Percentiles rank a stretch among this genome's conserved stretches.
Conservation (phyloP, 2,888 invertebrate genomes). For the Escarpia spicata region DNA sequence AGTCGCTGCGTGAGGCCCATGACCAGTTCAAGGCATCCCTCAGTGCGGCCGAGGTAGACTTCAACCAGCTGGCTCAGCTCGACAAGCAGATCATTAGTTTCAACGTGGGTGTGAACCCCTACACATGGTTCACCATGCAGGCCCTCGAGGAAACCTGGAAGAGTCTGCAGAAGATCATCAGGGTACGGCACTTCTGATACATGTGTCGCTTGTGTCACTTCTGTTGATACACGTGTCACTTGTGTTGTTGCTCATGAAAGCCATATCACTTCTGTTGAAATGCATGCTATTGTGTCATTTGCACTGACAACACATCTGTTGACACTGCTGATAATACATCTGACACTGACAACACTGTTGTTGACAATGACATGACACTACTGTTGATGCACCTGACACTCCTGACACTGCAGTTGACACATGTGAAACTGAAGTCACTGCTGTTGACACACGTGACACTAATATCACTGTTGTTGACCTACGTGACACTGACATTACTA, state of each 20-base stretch:
- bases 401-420: too few species aligned
- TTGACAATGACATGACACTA: too few species aligned
- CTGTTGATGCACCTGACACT: not conserved
- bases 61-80: conserved; percentile 93
- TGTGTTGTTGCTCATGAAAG: too few species aligned
- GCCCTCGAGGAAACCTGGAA: conserved; percentile 99
- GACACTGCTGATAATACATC: too few species aligned
- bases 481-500: not conserved
- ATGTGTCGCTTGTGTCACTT: too few species aligned
- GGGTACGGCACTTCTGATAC: conserved; percentile 59
- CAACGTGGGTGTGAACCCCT: conserved; percentile 98
- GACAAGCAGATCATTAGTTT: conserved; percentile 98
- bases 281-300: too few species aligned
- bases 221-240: too few species aligned
- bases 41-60: conserved; percentile 96
- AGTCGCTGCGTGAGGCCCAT: conserved; percentile 95
- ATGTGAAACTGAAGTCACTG: too few species aligned
- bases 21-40: conserved; percentile 96
- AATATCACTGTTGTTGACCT: not conserved
- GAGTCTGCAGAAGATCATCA: conserved; percentile 98
- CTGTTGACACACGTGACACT: not conserved
- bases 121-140: conserved; percentile 99
- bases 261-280: too few species aligned
- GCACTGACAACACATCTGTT: too few species aligned
- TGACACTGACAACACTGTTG: too few species aligned